phyloP scores from a whole-genome alignment of 2,797 vertebrate genomes.

The Sebastes trivittatus region DNA sequence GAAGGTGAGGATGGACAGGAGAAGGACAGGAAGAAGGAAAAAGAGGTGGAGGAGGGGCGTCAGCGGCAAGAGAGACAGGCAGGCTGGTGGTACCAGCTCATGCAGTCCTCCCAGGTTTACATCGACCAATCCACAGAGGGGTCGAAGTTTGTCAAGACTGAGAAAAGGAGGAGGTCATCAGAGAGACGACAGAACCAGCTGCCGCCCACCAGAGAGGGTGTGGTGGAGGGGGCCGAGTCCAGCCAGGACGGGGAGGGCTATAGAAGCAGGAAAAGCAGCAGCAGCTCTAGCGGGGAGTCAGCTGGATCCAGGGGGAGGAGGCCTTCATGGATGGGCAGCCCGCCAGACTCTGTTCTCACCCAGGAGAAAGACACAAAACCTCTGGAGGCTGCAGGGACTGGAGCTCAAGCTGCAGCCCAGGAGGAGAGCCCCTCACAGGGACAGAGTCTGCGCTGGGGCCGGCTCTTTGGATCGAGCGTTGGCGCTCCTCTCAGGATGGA shows the following conservation, averaged over 20 bases:
- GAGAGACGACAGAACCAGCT: constrained; percentile 73
- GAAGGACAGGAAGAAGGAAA: constrained; percentile 46
- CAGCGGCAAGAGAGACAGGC: constrained; percentile 87
- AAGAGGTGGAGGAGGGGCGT: constrained; percentile 54
- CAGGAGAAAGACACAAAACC: constrained; percentile 79
- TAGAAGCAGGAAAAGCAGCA: constrained; percentile 53
- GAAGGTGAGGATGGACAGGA: constrained; percentile 32
- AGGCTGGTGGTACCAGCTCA: constrained; percentile 98
- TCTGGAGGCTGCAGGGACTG: constrained; percentile 17
- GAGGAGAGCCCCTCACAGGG: constrained; percentile 54
- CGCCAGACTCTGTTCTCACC: constrained; percentile 89
- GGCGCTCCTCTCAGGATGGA: constrained; percentile 78
- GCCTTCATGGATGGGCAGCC: constrained; percentile 96
- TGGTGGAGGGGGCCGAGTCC: constrained; percentile 94
- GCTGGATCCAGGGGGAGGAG: constrained; percentile 77
- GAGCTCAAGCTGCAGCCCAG: constrained; percentile 18
- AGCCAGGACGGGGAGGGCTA: constrained; percentile 75
- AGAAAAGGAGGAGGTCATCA: constrained; percentile 85
- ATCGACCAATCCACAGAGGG: constrained; percentile 89
- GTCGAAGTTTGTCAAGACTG: constrained; percentile 85
- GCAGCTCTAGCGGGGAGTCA: constrained; percentile 38
- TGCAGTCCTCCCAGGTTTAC: constrained; percentile 99
- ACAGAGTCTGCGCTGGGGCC: constrained; percentile 88
- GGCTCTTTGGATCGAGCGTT: constrained; percentile 88
- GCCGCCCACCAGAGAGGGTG: constrained; percentile 89